Percentiles rank a stretch among this genome's conserved stretches.
Conservation (phyloP, 2,888 invertebrate genomes). For the Himalopsyche kuldschensis region DNA sequence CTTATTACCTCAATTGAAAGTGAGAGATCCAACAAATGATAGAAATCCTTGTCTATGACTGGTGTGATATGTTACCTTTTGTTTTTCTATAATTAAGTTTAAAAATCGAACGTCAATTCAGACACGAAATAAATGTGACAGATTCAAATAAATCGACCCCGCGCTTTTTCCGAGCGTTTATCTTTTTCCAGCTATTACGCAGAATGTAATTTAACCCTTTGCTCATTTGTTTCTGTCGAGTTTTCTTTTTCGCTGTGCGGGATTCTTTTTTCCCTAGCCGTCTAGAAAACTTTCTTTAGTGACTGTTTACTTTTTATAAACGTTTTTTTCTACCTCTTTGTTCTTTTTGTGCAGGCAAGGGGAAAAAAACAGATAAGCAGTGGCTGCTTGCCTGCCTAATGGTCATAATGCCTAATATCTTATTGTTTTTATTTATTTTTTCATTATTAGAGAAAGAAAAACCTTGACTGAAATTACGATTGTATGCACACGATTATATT, state of each 20-base stretch:
- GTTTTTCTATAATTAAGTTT: too few species aligned
- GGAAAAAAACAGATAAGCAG: not conserved
- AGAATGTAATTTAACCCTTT: constrained; percentile 6
- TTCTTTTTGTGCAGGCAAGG: not conserved
- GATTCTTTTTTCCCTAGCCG: not conserved
- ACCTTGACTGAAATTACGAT: not conserved
- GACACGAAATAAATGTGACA: too few species aligned
- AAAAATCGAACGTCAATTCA: too few species aligned
- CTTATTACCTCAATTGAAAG: too few species aligned
- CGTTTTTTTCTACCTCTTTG: not conserved
- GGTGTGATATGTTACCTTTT: too few species aligned
- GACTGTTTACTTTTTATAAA: not conserved
- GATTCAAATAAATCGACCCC: not conserved
- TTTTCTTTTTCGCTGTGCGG: not conserved
- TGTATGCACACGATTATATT: too few species aligned
- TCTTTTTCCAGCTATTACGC: not conserved
- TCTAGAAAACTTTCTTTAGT: not conserved
- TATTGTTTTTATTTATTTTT: not conserved
- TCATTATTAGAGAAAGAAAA: not conserved
- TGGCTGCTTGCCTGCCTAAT: not conserved
- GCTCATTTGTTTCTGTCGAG: constrained; percentile 15
- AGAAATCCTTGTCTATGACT: too few species aligned
- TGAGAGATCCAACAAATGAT: too few species aligned
- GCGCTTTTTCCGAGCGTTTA: not conserved
- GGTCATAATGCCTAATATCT: not conserved